A percentile compares a stretch with the other conserved stretches of the same genome.
Conservation (phyloP, 2,797 vertebrate species). For the Xerus rutilus region DNA sequence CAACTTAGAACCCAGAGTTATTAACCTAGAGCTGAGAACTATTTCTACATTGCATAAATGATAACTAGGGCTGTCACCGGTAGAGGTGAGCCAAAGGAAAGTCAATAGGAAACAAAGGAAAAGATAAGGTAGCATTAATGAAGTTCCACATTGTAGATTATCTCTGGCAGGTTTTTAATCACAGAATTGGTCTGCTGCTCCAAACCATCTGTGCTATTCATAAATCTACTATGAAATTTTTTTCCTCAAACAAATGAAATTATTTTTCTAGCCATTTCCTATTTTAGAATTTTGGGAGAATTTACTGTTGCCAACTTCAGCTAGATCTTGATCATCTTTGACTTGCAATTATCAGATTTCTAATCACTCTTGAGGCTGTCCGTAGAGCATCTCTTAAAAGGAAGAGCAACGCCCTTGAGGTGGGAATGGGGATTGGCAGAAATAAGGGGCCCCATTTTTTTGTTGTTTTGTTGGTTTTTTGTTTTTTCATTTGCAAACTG, state of each 20-base stretch:
- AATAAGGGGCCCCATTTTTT: conserved; percentile 42
- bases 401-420: neutral
- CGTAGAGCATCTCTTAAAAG: conserved; percentile 35
- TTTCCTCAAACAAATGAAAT: conserved; percentile 53
- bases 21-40: conserved; percentile 9
- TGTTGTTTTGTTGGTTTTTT: neutral
- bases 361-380: conserved; percentile 31
- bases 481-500: conserved; percentile 42
- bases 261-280: conserved; percentile 67
- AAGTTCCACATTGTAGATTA: conserved; percentile 53
- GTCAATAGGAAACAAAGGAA: conserved; percentile 27
- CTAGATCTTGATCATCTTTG: conserved; percentile 32
- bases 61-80: neutral
- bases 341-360: conserved; percentile 43
- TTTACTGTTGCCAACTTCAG: conserved; percentile 13
- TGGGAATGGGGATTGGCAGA: neutral
- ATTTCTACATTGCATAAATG: neutral
- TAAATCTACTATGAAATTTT: conserved; percentile 62
- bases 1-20: conserved; percentile 19
- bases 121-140: conserved; percentile 35
- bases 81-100: conserved; percentile 28
- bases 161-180: conserved; percentile 69
- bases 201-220: conserved; percentile 55
- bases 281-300: neutral
- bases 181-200: conserved; percentile 37